These are phyloP conservation scores for Synanthedon formicaeformis DNA, from an alignment of 2,888 invertebrate genomes.

Conservation along the genomic window DNA sequence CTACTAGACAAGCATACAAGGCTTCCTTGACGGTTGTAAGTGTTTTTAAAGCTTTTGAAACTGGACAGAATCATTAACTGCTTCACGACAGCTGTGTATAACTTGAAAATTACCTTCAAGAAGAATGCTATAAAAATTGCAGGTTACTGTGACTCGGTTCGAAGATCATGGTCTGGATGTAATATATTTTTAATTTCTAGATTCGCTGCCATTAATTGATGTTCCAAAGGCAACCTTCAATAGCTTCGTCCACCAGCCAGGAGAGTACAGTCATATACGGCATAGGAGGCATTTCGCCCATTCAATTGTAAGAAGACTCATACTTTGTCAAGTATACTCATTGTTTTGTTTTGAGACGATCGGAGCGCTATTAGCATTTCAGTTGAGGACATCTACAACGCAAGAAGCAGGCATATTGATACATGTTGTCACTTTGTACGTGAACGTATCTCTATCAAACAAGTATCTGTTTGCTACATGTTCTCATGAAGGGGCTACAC, in stretches of 20 bases:
- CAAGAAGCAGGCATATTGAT: conserved; percentile 13
- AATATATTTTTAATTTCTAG: conserved; percentile 8
- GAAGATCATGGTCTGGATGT: no score
- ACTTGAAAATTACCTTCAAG: no score
- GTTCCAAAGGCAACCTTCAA: conserved; percentile 10
- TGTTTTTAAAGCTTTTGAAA: no score
- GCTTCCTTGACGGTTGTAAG: no score
- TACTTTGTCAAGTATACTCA: conserved; percentile 5
- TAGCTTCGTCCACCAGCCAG: conserved; percentile 15
- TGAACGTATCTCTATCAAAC: conserved; percentile 1
- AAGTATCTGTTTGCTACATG: no score
- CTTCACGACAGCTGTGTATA: no score
- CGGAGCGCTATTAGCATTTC: conserved; percentile 15
- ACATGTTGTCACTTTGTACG: conserved; percentile 12
- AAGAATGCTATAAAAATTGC: no score
- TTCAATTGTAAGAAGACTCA: conserved; percentile 8
- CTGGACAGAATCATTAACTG: no score
- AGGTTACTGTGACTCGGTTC: no score
- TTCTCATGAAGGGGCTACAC: no score
- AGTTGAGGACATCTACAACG: conserved; percentile 10
- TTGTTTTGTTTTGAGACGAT: conserved; percentile 12
- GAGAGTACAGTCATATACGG: conserved; percentile 16
- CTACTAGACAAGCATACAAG: no score
- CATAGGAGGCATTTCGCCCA: conserved; percentile 12
- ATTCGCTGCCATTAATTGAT: conserved; percentile 12